These are phyloP conservation scores for Momotus momota DNA, from an alignment of 2,797 vertebrate genomes.

Conservation along the genomic window DNA sequence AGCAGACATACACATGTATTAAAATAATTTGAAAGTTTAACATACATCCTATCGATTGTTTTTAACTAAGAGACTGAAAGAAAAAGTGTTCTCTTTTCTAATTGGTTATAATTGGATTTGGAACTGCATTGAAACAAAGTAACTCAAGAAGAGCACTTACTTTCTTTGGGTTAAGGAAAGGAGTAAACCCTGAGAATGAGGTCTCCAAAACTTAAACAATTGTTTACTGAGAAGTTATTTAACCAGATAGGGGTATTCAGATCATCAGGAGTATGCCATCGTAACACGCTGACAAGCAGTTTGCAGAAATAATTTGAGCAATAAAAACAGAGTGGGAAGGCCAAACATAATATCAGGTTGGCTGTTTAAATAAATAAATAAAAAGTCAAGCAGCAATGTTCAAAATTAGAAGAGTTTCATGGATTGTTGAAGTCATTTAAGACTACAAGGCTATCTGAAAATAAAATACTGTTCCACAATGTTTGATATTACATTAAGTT, in stretches of 20 bases:
- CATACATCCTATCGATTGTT: not conserved
- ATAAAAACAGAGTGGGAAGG: not conserved
- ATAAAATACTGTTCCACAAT: not conserved
- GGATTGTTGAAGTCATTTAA: not conserved
- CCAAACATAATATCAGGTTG: not conserved
- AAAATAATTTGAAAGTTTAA: constrained; percentile 2
- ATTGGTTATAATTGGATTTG: not conserved
- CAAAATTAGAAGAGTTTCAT: not conserved
- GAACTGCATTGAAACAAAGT: not conserved
- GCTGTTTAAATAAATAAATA: not conserved
- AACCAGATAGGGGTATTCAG: not conserved
- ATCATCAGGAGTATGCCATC: not conserved
- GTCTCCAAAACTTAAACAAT: not conserved
- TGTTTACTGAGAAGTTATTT: not conserved
- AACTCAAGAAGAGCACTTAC: not conserved
- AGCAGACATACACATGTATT: not conserved
- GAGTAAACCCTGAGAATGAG: not conserved
- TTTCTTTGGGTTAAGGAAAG: not conserved
- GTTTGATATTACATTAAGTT: not conserved
- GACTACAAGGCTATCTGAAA: not conserved
- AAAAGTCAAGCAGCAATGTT: not conserved
- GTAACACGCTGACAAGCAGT: not conserved
- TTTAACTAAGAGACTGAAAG: not conserved
- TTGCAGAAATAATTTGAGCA: not conserved
- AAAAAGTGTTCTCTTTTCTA: not conserved